Conservation (phyloP, 2,797 vertebrate species). For the Protonibea diacanthus region DNA sequence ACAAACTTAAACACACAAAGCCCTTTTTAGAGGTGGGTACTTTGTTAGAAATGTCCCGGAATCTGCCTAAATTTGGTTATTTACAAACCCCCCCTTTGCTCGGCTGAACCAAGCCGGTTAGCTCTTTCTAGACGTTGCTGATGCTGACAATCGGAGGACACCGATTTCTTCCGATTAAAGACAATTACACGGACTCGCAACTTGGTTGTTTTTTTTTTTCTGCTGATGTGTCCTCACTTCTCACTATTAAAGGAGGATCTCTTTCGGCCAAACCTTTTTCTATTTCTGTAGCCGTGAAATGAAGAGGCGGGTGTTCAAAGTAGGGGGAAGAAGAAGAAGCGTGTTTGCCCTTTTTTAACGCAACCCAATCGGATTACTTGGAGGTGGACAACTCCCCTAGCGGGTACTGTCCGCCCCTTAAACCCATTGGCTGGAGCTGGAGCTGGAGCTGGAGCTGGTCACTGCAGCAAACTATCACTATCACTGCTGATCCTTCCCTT, state of each 20-base stretch:
- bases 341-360: constrained; percentile 75
- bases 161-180: neutral
- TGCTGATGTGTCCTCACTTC: constrained; percentile 38
- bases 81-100: constrained; percentile 33
- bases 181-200: neutral
- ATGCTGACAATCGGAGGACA: constrained; percentile 14
- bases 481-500: neutral
- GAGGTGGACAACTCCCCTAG: constrained; percentile 81
- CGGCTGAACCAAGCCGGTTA: constrained; percentile 28
- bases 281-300: constrained; percentile 73
- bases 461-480: too few relatives aligned
- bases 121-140: constrained; percentile 10
- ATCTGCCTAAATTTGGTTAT: neutral
- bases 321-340: constrained; percentile 18
- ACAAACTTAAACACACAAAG: neutral
- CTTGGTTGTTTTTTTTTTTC: too few relatives aligned
- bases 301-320: constrained; percentile 50
- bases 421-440: constrained; percentile 67
- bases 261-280: constrained; percentile 55
- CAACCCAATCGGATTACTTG: constrained; percentile 77
- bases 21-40: neutral
- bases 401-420: constrained; percentile 66
- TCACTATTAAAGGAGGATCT: neutral
- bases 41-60: neutral
- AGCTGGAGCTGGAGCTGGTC: neutral